A percentile compares a stretch with the other conserved stretches of the same genome.
phyloP scores from a whole-genome alignment of 2,797 vertebrate genomes.

The Perodicticus potto region DNA sequence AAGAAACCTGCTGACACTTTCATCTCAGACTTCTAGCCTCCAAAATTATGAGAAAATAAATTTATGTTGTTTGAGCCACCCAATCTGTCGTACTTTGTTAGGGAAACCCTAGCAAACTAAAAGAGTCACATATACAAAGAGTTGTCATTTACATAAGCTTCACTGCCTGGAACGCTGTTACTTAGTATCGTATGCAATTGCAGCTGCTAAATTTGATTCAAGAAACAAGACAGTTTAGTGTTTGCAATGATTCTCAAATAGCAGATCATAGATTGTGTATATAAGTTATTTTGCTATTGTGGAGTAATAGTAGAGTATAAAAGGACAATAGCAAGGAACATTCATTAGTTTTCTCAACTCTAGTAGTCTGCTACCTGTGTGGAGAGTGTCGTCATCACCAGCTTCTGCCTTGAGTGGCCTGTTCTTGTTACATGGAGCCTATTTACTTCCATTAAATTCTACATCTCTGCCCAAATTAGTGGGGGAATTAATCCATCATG shows the following conservation, averaged over 20 bases:
- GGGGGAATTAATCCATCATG: neutral
- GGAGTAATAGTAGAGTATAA: neutral
- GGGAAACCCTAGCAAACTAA: neutral
- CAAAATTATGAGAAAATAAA: neutral
- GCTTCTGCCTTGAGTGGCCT: neutral
- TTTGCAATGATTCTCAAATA: slow-evolving; percentile 4
- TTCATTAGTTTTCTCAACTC: neutral
- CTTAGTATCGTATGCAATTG: neutral
- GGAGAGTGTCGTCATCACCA: neutral
- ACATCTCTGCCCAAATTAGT: neutral
- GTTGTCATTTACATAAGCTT: neutral
- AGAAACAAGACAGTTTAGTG: neutral
- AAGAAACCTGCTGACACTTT: neutral
- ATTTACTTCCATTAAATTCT: neutral
- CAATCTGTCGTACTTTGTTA: neutral
- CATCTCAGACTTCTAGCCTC: neutral
- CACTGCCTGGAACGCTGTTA: neutral
- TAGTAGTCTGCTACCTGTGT: neutral
- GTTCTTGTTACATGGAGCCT: neutral
- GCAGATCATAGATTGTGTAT: neutral
- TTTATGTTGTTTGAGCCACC: neutral
- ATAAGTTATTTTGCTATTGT: neutral
- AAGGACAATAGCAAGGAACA: neutral
- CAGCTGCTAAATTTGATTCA: slow-evolving; percentile 4
- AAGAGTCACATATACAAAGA: neutral